Percentiles rank a stretch among this genome's conserved stretches.
These are phyloP conservation scores for Gobius niger DNA, from an alignment of 2,113 vertebrate species.

Conservation along the genomic window DNA sequence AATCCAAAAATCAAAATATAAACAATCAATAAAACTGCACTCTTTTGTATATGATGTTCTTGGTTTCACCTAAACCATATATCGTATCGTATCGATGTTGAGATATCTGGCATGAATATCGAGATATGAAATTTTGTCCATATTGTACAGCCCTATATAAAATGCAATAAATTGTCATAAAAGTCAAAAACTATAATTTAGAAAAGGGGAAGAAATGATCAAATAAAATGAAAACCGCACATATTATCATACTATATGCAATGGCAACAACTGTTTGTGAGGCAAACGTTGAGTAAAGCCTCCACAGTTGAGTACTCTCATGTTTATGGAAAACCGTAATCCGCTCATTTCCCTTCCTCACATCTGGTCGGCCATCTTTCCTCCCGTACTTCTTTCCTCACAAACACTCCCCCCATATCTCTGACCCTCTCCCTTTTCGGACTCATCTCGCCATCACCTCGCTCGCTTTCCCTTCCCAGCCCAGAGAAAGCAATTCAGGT, in stretches of 20 bases:
- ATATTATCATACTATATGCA: constrained; percentile 5
- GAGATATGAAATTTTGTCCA: no score
- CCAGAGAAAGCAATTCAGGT: constrained; percentile 71
- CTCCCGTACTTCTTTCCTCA: constrained; percentile 16
- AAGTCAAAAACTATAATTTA: not conserved
- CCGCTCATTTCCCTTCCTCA: constrained; percentile 59
- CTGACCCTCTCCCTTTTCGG: constrained; percentile 30
- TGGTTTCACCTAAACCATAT: no score
- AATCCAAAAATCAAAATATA: no score
- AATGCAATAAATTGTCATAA: no score
- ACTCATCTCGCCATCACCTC: constrained; percentile 67
- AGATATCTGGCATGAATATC: no score
- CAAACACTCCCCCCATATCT: constrained; percentile 41
- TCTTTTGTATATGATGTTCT: no score
- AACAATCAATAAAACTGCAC: no score
- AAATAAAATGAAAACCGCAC: not conserved
- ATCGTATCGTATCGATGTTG: no score
- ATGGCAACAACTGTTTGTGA: constrained; percentile 21
- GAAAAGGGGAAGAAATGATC: not conserved
- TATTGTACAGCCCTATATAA: no score
- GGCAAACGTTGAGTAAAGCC: constrained; percentile 27
- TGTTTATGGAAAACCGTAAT: constrained; percentile 68
- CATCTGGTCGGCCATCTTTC: constrained; percentile 42
- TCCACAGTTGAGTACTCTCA: constrained; percentile 54
- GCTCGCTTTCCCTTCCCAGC: constrained; percentile 57